Evolutionary conservation across 2,888 invertebrate species (phyloP).

Genomic region (Aspidiotus destructor): DNA sequence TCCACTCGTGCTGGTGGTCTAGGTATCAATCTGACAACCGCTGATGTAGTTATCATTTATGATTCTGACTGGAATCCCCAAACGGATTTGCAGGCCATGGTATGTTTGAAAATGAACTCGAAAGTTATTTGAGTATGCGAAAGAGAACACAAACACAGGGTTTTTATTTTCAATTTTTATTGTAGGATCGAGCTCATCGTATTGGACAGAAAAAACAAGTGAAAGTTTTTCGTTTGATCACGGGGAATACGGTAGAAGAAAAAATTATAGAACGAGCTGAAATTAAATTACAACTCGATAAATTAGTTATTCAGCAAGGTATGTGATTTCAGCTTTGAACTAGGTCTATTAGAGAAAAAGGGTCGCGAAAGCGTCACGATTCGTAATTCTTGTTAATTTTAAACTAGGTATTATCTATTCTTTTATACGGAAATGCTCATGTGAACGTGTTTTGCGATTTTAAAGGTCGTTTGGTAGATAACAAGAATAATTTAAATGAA

Average conservation of each 20-base stretch:
- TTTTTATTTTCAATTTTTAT: conserved; percentile 32
- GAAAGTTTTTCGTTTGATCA: conserved; percentile 78
- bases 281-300: conserved; percentile 88
- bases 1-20: conserved; percentile 96
- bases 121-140: too few species aligned
- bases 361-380: too few species aligned
- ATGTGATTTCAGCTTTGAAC: neutral
- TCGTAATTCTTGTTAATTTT: too few species aligned
- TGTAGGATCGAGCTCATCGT: conserved; percentile 86
- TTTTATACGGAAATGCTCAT: too few species aligned
- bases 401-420: too few species aligned
- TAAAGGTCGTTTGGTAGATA: conserved; percentile 73
- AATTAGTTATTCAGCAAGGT: conserved; percentile 92
- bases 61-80: conserved; percentile 99
- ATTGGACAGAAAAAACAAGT: conserved; percentile 98
- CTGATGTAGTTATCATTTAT: conserved; percentile 93
- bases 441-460: conserved; percentile 41
- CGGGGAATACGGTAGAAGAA: conserved; percentile 98
- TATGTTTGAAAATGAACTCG: conserved; percentile 34
- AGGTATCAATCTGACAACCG: conserved; percentile 94
- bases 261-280: conserved; percentile 98
- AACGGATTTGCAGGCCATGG: conserved; percentile 91
- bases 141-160: neutral
- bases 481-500: conserved; percentile 83
- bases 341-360: too few species aligned